These are phyloP conservation scores for Hemaris fuciformis DNA, from an alignment of 2,888 invertebrate species.

Conservation along the genomic window DNA sequence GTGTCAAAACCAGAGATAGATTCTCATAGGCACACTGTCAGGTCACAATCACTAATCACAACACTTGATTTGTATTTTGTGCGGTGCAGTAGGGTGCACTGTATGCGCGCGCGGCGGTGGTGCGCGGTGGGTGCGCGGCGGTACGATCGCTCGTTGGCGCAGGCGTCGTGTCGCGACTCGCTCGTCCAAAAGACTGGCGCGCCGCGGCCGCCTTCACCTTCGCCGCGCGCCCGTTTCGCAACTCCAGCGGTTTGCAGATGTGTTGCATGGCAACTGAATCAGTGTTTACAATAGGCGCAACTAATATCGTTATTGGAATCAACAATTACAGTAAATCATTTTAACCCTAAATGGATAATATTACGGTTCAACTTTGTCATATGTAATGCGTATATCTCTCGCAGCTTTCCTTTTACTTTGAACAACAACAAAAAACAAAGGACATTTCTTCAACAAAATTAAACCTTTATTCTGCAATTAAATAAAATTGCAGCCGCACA, in stretches of 20 bases:
- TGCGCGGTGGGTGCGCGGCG: constrained; percentile 41
- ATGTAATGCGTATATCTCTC: not conserved
- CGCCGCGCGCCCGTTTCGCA: constrained; percentile 68
- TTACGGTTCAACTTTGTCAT: too few relatives aligned
- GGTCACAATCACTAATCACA: constrained; percentile 48
- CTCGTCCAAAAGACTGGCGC: constrained; percentile 72
- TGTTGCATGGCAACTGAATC: constrained; percentile 77
- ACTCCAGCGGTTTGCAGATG: constrained; percentile 70
- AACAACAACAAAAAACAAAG: not conserved
- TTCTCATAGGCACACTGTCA: constrained; percentile 55
- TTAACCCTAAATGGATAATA: not conserved
- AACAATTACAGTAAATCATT: not conserved
- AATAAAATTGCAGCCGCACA: not conserved
- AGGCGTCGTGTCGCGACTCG: constrained; percentile 65
- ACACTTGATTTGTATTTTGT: constrained; percentile 42
- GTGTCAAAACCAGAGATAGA: constrained; percentile 71
- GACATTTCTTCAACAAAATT: not conserved
- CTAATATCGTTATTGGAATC: constrained; percentile 10
- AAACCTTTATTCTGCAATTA: not conserved
- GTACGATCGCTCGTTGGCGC: constrained; percentile 43
- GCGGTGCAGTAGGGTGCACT: constrained; percentile 41
- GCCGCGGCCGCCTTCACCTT: constrained; percentile 56
- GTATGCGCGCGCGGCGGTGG: constrained; percentile 47
- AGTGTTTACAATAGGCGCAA: constrained; percentile 23
- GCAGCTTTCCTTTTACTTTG: not conserved